phyloP scores from a whole-genome alignment of 2,113 vertebrate genomes.

The Mus pahari region DNA sequence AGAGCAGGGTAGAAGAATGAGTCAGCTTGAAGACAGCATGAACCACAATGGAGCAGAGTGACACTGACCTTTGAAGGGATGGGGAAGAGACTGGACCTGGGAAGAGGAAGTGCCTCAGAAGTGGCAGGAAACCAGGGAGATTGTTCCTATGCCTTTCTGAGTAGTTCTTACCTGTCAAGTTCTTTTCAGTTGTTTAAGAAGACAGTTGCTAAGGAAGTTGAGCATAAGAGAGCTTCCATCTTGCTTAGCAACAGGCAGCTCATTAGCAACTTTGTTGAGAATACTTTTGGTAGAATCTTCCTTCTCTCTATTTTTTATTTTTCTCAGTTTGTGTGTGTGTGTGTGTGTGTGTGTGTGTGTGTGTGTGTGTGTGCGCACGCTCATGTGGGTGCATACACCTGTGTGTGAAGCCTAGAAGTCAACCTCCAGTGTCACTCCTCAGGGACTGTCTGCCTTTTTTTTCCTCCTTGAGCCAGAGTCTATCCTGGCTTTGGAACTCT shows the following conservation, averaged over 20 bases:
- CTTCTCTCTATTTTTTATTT: not conserved
- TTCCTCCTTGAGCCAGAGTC: not conserved
- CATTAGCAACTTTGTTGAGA: conserved; percentile 19
- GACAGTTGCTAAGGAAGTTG: not conserved
- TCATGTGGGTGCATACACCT: not conserved
- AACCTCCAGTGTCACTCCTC: not conserved
- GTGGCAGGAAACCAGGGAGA: not conserved
- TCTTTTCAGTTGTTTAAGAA: not conserved
- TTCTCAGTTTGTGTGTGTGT: not conserved
- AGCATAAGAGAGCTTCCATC: not conserved
- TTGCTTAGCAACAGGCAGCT: not conserved
- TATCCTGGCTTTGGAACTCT: not conserved
- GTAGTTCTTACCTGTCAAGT: not conserved
- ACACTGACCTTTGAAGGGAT: not conserved
- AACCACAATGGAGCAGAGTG: not conserved
- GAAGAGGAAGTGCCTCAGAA: not conserved
- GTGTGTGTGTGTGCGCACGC: not conserved
- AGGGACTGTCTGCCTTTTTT: not conserved
- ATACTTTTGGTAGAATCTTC: not conserved
- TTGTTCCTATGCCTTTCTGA: not conserved
- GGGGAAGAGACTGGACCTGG: not conserved
- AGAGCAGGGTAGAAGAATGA: not conserved
- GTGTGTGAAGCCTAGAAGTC: not conserved
- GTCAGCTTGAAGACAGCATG: not conserved
- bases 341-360: not conserved